Conservation (phyloP, 1,140 invertebrate species). For the Aphaenogaster ashmeadi region DNA sequence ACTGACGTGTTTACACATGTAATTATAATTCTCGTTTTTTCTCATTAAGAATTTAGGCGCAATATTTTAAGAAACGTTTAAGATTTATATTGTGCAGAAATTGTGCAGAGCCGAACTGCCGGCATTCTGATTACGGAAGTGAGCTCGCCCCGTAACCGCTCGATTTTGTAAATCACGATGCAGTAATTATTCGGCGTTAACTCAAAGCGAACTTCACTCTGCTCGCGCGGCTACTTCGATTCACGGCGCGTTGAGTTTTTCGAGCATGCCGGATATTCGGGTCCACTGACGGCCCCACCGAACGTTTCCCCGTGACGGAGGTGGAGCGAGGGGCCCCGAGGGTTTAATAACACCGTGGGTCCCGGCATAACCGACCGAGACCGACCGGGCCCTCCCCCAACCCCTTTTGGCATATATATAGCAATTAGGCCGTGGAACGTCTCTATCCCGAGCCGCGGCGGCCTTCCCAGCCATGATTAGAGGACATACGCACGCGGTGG, state of each 20-base stretch:
- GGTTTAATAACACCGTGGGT: slow-evolving; percentile 78
- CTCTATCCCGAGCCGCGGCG: slow-evolving; percentile 81
- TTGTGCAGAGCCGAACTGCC: background rate
- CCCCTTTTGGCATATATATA: slow-evolving; percentile 77
- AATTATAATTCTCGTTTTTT: background rate
- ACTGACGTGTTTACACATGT: background rate
- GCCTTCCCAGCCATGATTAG: slow-evolving; percentile 81
- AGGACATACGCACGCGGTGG: slow-evolving; percentile 78
- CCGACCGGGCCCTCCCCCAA: slow-evolving; percentile 59
- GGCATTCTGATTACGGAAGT: slow-evolving; percentile 9
- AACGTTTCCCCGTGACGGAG: slow-evolving; percentile 72
- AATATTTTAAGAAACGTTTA: background rate
- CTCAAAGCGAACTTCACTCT: slow-evolving; percentile 38
- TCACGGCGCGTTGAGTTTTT: slow-evolving; percentile 73
- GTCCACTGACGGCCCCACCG: slow-evolving; percentile 50
- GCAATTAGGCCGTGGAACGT: slow-evolving; percentile 83
- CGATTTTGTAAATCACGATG: slow-evolving; percentile 54
- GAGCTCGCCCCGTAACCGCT: background rate
- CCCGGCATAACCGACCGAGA: slow-evolving; percentile 75
- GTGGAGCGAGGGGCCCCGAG: slow-evolving; percentile 68
- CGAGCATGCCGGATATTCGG: slow-evolving; percentile 64
- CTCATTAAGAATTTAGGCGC: background rate
- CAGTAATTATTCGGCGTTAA: slow-evolving; percentile 55
- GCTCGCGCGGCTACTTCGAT: slow-evolving; percentile 43
- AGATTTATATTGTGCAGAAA: background rate